These are phyloP conservation scores for Parelbella ahira DNA, from an alignment of 2,888 invertebrate genomes.

Conservation along the genomic window DNA sequence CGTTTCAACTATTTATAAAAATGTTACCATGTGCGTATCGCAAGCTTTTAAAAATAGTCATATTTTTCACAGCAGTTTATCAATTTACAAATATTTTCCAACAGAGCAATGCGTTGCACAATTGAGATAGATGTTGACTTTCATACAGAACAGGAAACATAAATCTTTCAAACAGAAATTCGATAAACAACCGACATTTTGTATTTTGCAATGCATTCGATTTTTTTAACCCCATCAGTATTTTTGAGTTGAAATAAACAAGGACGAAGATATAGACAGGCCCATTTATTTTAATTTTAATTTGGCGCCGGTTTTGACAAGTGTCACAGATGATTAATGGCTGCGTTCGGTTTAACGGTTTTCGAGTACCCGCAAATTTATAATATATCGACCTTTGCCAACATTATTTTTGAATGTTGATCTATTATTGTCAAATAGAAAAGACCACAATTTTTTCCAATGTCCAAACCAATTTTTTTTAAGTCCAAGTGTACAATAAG, in stretches of 20 bases:
- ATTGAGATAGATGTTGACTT: conserved; percentile 26
- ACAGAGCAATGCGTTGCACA: conserved; percentile 16
- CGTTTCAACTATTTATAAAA: no score
- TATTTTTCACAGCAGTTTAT: conserved; percentile 22
- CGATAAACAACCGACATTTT: conserved; percentile 24
- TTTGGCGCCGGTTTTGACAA: conserved; percentile 24
- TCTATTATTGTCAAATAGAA: no score
- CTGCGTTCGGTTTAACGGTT: conserved; percentile 11
- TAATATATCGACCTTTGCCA: conserved; percentile 17
- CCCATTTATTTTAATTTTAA: conserved; percentile 23
- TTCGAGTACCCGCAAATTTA: conserved; percentile 21
- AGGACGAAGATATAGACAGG: conserved; percentile 20
- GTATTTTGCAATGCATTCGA: conserved; percentile 18
- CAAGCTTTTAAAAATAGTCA: conserved; percentile 15
- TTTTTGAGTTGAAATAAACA: conserved; percentile 21
- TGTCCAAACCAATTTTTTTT: no score
- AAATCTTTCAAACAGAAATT: conserved; percentile 25
- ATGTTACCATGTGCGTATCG: no score
- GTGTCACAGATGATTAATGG: conserved; percentile 25
- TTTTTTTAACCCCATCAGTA: conserved; percentile 15
- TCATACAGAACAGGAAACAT: conserved; percentile 20
- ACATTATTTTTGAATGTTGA: conserved; percentile 1
- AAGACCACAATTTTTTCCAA: no score
- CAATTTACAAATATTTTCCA: conserved; percentile 26
- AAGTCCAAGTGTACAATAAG: no score